Evolutionary conservation across 1,140 invertebrate genomes (phyloP).

Genomic region (Hirudo medicinalis): DNA sequence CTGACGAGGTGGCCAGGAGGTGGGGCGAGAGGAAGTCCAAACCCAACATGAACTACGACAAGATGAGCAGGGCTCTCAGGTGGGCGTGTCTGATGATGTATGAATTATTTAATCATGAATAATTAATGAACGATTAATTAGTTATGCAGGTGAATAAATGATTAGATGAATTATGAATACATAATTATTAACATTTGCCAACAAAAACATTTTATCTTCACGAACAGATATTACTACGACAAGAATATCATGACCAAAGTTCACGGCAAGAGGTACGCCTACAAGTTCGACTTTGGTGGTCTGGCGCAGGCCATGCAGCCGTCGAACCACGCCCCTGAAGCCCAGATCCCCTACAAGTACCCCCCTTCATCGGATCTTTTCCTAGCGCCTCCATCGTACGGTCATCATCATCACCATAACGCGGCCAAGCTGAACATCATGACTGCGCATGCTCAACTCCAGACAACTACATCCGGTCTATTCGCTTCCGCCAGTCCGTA

Average conservation of each 20-base stretch:
- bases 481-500: constrained; percentile 20
- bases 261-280: constrained; percentile 72
- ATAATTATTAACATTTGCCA: too few species aligned
- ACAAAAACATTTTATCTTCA: background rate
- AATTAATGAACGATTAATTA: background rate
- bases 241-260: constrained; percentile 53
- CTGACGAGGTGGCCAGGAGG: constrained; percentile 86
- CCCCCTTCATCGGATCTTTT: constrained; percentile 18
- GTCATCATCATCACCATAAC: constrained; percentile 17
- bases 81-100: constrained; percentile 38
- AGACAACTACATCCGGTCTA: constrained; percentile 18
- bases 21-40: constrained; percentile 98
- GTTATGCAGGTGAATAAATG: background rate
- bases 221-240: constrained; percentile 45
- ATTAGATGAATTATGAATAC: background rate
- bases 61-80: constrained; percentile 84
- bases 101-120: background rate
- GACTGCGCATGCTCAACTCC: constrained; percentile 11
- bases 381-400: constrained; percentile 3
- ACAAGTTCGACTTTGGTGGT: constrained; percentile 82
- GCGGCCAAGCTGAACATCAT: constrained; percentile 18
- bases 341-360: constrained; percentile 20
- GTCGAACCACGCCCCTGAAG: constrained; percentile 11
- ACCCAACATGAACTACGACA: constrained; percentile 99
- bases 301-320: constrained; percentile 38